Base-by-base conservation (phyloP, 2,113 vertebrate species). In the Opisthocomus hoazin region DNA sequence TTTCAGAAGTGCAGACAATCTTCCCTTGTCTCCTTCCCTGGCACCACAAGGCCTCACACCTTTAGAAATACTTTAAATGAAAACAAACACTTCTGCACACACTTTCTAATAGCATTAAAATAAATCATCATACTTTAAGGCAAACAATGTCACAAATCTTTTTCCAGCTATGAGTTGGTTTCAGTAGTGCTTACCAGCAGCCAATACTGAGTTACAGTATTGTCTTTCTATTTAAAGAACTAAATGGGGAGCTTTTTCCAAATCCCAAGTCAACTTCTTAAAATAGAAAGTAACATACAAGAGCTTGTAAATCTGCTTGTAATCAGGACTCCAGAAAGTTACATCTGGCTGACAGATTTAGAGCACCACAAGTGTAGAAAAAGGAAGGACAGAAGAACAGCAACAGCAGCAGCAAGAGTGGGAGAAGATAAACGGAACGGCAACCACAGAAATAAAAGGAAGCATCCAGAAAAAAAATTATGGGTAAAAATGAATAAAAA, bases 281-380 rank as follows among this genome's bases (percentile, higher is more conserved):
- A 81, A 84, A 92, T 89, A 91, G 80, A 85, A 91, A 91, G 61
- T 88, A 71, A 80, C 78, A 50, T 36, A 70, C 36, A 89, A 95
- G 85, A 87, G 53, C 75, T 96, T 94, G 69, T 89, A 95, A 93
- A 96, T 95, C 96, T 97, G 94, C 94, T 96, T 96, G 95, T 81
- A 86, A 93, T 95, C 85, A 96, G 78, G 85, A 75, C 82, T 96
- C 81, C 68, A 76, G 90, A 77, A 96, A 95, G 78, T 78, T 95
- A 91, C 96, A 92, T 95, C 92, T 95, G 96, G 89, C 60, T 94
- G 96, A 96, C 94, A 95, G 91, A 96, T 96, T 96, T 92, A 92
- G 94, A 97, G 84, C 89, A 96, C 60, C 80, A 84, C 19, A 84
- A 95, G 64, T 56, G 71, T 58, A 68, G 80, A 79, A 85, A 84